Percentiles rank a stretch among this genome's conserved stretches.
phyloP scores from a whole-genome alignment of 2,888 invertebrate genomes.

The Panzeria rudis region DNA sequence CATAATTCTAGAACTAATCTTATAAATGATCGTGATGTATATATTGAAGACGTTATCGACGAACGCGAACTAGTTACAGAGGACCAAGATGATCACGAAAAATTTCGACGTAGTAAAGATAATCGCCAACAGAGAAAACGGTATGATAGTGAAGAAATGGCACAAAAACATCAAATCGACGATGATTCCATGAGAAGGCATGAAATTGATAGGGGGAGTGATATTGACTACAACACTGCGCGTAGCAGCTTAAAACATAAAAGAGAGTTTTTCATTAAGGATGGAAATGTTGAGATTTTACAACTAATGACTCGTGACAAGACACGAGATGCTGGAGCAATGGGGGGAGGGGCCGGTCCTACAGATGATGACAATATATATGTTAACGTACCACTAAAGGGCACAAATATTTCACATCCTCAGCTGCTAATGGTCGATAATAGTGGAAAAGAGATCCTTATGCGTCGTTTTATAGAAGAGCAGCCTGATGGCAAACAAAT shows the following conservation, averaged over 20 bases:
- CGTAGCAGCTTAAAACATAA: conserved; percentile 82
- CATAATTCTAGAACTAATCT: conserved; percentile 84
- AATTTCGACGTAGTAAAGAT: conserved; percentile 80
- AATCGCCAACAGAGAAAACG: conserved; percentile 73
- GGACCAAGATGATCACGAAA: conserved; percentile 73
- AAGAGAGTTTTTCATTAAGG: conserved; percentile 91
- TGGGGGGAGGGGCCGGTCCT: conserved; percentile 1
- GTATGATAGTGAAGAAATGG: conserved; percentile 74
- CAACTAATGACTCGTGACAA: conserved; percentile 90
- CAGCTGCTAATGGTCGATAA: conserved; percentile 88
- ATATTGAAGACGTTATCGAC: conserved; percentile 81
- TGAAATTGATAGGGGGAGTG: conserved; percentile 91
- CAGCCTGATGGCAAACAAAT: conserved; percentile 88
- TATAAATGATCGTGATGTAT: conserved; percentile 83
- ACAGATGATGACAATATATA: conserved; percentile 87
- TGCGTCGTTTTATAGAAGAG: conserved; percentile 93
- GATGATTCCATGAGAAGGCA: conserved; percentile 90
- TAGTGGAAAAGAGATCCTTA: conserved; percentile 93
- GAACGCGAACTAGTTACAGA: conserved; percentile 77
- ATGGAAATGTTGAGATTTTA: conserved; percentile 93
- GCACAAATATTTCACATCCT: conserved; percentile 85
- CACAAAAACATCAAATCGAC: conserved; percentile 85
- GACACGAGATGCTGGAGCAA: conserved; percentile 78
- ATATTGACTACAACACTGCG: conserved; percentile 84
- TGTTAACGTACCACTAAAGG: conserved; percentile 85